phyloP scores from a whole-genome alignment of 2,113 vertebrate species.

The Oreocharis arfaki region DNA sequence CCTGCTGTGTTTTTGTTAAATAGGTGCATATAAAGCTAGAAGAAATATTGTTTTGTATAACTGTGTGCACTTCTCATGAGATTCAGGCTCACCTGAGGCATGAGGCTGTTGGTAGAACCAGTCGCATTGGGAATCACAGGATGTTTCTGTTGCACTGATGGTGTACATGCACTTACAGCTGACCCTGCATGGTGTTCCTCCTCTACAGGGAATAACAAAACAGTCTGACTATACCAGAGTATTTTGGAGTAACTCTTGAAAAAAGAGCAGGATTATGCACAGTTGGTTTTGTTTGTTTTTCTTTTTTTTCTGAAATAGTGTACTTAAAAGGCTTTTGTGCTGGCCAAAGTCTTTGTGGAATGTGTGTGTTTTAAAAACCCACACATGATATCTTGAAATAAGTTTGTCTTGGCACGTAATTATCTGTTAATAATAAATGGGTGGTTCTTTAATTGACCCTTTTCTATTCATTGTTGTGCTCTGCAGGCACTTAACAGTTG shows the following conservation, averaged over 20 bases:
- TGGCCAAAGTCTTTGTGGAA: neutral
- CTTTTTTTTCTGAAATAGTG: neutral
- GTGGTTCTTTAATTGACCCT: neutral
- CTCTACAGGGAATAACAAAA: neutral
- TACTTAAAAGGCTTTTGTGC: neutral
- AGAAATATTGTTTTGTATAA: neutral
- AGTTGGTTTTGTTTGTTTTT: neutral
- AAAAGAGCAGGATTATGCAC: neutral
- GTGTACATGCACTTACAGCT: neutral
- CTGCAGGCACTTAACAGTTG: neutral
- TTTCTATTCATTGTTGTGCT: neutral
- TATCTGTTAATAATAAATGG: neutral
- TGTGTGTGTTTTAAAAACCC: neutral
- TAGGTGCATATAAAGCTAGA: neutral
- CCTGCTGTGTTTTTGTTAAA: neutral
- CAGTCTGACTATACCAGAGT: neutral
- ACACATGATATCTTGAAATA: neutral
- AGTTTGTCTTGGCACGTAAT: neutral
- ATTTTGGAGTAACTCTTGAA: neutral
- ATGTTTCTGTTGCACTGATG: neutral
- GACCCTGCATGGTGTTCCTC: neutral
- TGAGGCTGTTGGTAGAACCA: neutral
- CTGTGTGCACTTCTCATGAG: neutral
- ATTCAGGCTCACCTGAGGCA: neutral
- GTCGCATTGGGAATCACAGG: rapidly evolving